A percentile compares a stretch with the other conserved stretches of the same genome.
Evolutionary conservation across 2,113 vertebrate genomes (phyloP).

Genomic region (Tachysurus vachellii): DNA sequence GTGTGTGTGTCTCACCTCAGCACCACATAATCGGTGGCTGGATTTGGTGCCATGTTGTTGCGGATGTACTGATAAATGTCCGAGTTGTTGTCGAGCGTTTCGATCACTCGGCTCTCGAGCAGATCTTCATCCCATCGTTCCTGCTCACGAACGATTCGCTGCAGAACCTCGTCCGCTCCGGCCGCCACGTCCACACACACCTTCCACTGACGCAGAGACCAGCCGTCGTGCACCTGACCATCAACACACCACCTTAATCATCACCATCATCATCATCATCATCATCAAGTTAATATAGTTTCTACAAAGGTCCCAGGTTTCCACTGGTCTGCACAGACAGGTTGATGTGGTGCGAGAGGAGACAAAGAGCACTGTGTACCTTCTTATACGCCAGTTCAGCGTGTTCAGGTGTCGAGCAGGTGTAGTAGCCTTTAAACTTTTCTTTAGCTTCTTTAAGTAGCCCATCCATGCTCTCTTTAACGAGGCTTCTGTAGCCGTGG

Average conservation of each 20-base stretch:
- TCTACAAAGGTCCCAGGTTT: no score
- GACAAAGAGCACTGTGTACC: slow-evolving; percentile 65
- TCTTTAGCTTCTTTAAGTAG: slow-evolving; percentile 95
- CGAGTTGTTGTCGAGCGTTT: slow-evolving; percentile 83
- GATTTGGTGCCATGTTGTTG: slow-evolving; percentile 93
- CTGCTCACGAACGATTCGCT: slow-evolving; percentile 86
- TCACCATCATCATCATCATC: background rate
- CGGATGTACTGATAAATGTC: slow-evolving; percentile 92
- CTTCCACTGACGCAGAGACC: slow-evolving; percentile 90
- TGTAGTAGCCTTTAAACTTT: slow-evolving; percentile 92
- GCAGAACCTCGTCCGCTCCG: slow-evolving; percentile 83
- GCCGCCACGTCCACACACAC: slow-evolving; percentile 86
- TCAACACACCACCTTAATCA: background rate
- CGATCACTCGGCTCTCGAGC: slow-evolving; percentile 87
- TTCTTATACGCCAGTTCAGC: slow-evolving; percentile 91
- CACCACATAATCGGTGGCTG: slow-evolving; percentile 86
- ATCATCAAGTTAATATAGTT: no score
- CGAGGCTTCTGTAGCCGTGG: slow-evolving; percentile 70
- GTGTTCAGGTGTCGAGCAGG: slow-evolving; percentile 83
- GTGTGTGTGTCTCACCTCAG: slow-evolving; percentile 77
- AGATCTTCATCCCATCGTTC: slow-evolving; percentile 95
- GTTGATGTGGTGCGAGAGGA: background rate
- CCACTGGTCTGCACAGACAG: no score
- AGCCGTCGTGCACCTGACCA: slow-evolving; percentile 86
- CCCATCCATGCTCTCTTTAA: slow-evolving; percentile 83